Evolutionary conservation across 2,113 vertebrate species (phyloP).

Genomic region (Vulpes vulpes): DNA sequence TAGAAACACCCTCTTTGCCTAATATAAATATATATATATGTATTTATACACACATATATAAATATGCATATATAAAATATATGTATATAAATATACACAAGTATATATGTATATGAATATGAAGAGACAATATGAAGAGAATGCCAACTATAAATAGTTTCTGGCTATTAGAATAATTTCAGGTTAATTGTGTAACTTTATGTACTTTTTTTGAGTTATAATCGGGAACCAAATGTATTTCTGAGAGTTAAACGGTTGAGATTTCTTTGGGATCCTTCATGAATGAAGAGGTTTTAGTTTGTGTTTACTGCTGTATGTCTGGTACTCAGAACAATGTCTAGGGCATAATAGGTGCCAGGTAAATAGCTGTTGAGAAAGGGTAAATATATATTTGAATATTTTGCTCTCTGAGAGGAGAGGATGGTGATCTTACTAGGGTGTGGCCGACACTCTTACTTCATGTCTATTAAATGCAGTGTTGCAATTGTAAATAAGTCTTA

Average conservation of each 20-base stretch:
- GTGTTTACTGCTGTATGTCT: neutral
- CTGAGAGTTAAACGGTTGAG: neutral
- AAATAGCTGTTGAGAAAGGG: neutral
- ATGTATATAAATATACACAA: neutral
- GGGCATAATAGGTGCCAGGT: neutral
- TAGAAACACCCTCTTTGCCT: neutral
- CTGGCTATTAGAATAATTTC: neutral
- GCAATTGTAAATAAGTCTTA: neutral
- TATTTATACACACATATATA: too few species aligned
- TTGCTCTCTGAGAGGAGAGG: neutral
- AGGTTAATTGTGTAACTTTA: neutral
- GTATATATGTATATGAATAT: neutral
- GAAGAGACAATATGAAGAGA: neutral
- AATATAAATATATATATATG: neutral
- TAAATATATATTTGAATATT: neutral
- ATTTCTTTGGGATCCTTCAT: neutral
- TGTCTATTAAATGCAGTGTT: constrained; percentile 19
- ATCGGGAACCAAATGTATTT: constrained; percentile 1
- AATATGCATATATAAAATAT: neutral
- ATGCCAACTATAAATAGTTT: neutral
- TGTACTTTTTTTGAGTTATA: neutral
- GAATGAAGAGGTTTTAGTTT: neutral
- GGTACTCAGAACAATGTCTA: neutral
- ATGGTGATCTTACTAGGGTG: neutral
- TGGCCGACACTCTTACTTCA: neutral